A percentile compares a stretch with the other conserved stretches of the same genome.
These are phyloP conservation scores for Propithecus coquereli DNA, from an alignment of 2,113 vertebrate species.

Conservation along the genomic window DNA sequence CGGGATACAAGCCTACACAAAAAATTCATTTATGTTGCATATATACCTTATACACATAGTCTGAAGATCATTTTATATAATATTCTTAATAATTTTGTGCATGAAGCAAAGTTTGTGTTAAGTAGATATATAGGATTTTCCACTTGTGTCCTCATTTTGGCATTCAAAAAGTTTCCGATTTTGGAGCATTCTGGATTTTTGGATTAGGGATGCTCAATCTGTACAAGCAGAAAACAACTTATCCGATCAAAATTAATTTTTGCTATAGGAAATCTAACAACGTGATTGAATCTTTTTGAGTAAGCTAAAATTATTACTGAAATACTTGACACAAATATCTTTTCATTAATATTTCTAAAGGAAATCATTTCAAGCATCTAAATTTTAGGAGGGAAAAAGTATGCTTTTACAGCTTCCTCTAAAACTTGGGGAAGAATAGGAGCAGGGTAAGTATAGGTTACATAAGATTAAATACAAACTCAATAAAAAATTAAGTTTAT, in stretches of 20 bases:
- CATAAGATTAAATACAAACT: neutral
- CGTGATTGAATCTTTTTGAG: neutral
- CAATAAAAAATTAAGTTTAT: neutral
- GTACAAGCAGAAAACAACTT: neutral
- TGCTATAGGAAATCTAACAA: neutral
- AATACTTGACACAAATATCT: neutral
- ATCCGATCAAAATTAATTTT: slow-evolving; percentile 19
- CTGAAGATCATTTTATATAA: neutral
- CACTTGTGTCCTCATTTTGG: neutral
- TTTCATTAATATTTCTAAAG: slow-evolving; percentile 6
- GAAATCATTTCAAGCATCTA: neutral
- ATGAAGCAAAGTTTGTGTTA: neutral
- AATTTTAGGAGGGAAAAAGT: neutral
- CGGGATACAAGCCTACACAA: neutral
- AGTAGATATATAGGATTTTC: neutral
- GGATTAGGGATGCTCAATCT: neutral
- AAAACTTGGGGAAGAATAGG: neutral
- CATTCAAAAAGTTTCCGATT: neutral
- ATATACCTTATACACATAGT: neutral
- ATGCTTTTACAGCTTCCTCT: neutral
- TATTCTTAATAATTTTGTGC: neutral
- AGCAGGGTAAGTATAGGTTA: neutral
- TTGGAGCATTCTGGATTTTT: neutral
- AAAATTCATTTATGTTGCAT: neutral
- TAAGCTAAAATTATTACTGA: slow-evolving; percentile 27